These are phyloP conservation scores for Turritopsis dohrnii DNA, from an alignment of 30 jellyfish, hydroid and myxozoan genomes.

Conservation along the genomic window DNA sequence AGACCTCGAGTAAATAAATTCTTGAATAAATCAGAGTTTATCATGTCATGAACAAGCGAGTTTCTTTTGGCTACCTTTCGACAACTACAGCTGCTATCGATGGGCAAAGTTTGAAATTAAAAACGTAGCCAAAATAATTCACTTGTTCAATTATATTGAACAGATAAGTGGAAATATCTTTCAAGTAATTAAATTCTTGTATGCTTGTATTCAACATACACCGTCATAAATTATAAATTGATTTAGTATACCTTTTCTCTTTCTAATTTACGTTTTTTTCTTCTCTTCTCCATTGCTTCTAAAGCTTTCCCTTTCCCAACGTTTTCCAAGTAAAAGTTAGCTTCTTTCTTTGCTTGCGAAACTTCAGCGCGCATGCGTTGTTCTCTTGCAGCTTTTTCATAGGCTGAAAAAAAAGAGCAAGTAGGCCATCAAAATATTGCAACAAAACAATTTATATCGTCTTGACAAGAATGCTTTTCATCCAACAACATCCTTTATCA, in stretches of 20 bases:
- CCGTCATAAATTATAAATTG: neutral
- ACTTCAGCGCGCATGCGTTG: slow-evolving; percentile 88
- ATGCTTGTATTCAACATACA: no score
- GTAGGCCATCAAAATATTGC: neutral
- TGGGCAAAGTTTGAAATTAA: no score
- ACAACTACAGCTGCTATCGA: no score
- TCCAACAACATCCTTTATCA: no score
- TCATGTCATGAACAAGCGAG: no score
- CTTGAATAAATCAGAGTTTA: no score
- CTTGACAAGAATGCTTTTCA: no score
- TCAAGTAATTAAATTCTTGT: no score
- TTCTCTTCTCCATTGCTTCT: slow-evolving; percentile 57
- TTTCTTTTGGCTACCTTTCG: no score
- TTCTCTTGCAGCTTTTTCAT: slow-evolving; percentile 84
- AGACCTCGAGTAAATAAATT: no score
- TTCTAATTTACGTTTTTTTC: slow-evolving; percentile 35
- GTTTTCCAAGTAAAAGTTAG: slow-evolving; percentile 58
- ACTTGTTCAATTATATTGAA: no score
- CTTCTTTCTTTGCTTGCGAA: slow-evolving; percentile 87
- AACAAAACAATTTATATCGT: no score
- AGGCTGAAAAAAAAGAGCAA: slow-evolving; percentile 41
- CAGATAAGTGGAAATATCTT: neutral
- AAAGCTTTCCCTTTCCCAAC: slow-evolving; percentile 64
- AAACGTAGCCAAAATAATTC: neutral
- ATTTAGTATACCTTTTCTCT: neutral